Base-by-base conservation (phyloP, 2,113 vertebrate genomes). In the Corythoichthys haematopterus region DNA sequence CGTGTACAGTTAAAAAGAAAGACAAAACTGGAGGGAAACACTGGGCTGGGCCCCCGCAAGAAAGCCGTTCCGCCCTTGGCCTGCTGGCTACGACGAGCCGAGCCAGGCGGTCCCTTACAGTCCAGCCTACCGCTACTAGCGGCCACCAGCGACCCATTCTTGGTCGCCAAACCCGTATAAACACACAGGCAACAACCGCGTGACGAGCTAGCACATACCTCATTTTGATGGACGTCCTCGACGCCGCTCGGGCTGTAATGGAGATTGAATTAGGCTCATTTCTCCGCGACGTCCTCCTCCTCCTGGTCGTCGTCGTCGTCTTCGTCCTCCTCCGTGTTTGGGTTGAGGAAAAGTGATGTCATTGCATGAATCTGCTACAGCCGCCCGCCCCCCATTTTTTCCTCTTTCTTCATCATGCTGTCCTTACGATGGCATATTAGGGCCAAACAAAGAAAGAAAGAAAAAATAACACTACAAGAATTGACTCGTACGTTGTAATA, bases 311-410 rank as follows among this genome's bases (percentile, higher is more conserved):
- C 58, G 12, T 48, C 45, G 6, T 63, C 43, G 3, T n/a, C 20
- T 15, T 64, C 75, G 15, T 77, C 71, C 74, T 9, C 53, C 71
- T 75, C 81, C 45, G 68, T 90, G 87, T 91, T 90, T 85, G 85
- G 83, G 78, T 87, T 80, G 63, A 88, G 82, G 88, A 91, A 89
- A 87, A 89, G 88, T 91, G 91, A 92, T 89, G 91, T 92, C 90
- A 92, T 90, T 78, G 85, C 79, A 86, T 80, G 81, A 87, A 88
- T 86, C 77, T 65, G 58, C 80, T 69, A 69, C 83, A 82, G 85
- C 89, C 86, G 83, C 89, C 87, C 86, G 83, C 89, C 88, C 88
- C 52, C 58, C 72, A 77, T 82, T 81, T 68, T 66, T 61, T 20
- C n/a, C n/a, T 3, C 7, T 40, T 43, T 43, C 40, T 43, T 43